Percentiles rank a stretch among this genome's conserved stretches.
Evolutionary conservation across 2,888 invertebrate genomes (phyloP).

Genomic region (Thera britannica): DNA sequence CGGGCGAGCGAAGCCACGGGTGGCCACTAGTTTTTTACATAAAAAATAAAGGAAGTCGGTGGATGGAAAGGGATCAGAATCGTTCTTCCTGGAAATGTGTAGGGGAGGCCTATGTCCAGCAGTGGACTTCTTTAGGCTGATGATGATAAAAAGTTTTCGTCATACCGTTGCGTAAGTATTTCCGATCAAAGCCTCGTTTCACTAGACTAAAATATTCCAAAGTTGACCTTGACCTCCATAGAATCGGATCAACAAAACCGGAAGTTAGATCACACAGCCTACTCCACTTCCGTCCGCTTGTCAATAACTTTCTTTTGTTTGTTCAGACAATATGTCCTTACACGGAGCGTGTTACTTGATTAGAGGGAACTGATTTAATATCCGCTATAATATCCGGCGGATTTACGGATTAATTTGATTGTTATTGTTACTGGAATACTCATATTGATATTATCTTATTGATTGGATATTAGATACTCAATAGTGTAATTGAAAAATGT

Average conservation of each 20-base stretch:
- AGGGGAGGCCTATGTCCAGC: too few relatives aligned
- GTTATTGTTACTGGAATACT: not conserved
- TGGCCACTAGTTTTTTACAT: too few relatives aligned
- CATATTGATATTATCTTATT: too few relatives aligned
- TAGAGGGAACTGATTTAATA: conserved; percentile 38
- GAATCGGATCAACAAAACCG: conserved; percentile 52
- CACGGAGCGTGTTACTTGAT: conserved; percentile 42
- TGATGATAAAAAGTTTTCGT: too few relatives aligned
- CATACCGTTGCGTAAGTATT: not conserved
- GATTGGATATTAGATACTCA: too few relatives aligned
- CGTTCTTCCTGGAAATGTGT: too few relatives aligned
- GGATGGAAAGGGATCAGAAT: too few relatives aligned
- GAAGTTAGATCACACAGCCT: conserved; percentile 61
- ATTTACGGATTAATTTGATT: conserved; percentile 27
- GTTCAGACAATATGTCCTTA: conserved; percentile 44
- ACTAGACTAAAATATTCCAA: not conserved
- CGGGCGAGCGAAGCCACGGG: too few relatives aligned
- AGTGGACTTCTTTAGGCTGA: too few relatives aligned
- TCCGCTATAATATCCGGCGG: conserved; percentile 26
- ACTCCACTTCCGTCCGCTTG: conserved; percentile 69
- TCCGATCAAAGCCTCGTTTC: not conserved
- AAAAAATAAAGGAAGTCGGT: too few relatives aligned
- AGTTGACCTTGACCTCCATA: conserved; percentile 64
- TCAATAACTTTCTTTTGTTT: conserved; percentile 70
- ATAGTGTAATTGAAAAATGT: too few relatives aligned